Evolutionary conservation across 2,888 invertebrate species (phyloP).

Genomic region (Nesidiocoris tenuis): DNA sequence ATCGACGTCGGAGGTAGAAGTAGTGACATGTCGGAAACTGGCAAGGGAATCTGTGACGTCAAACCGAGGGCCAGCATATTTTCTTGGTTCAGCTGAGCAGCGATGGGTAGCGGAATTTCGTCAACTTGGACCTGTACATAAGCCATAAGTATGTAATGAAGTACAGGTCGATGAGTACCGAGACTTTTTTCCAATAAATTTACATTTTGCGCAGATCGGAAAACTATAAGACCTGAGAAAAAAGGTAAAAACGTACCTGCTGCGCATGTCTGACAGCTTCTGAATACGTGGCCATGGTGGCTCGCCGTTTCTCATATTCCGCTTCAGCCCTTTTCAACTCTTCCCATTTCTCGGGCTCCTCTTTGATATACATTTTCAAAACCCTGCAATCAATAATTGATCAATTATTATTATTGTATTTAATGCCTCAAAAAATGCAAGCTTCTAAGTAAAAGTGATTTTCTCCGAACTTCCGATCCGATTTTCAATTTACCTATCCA

Average conservation of each 20-base stretch:
- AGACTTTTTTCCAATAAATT: background rate
- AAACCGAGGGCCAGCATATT: conserved; percentile 52
- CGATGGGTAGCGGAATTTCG: conserved; percentile 83
- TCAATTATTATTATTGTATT: too few relatives aligned
- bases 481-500: conserved; percentile 68
- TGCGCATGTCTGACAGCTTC: conserved; percentile 95
- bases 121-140: conserved; percentile 64
- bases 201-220: background rate
- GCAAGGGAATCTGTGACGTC: conserved; percentile 60
- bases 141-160: too few relatives aligned
- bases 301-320: conserved; percentile 87
- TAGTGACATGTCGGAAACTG: conserved; percentile 51
- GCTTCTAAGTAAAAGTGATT: too few relatives aligned
- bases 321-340: conserved; percentile 87
- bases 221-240: background rate
- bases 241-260: too few relatives aligned
- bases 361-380: conserved; percentile 63
- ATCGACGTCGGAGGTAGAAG: conserved; percentile 65
- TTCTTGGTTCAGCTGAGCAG: conserved; percentile 52
- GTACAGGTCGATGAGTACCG: too few relatives aligned
- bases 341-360: conserved; percentile 91
- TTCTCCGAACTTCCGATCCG: too few relatives aligned
- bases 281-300: conserved; percentile 85
- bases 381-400: conserved; percentile 26
- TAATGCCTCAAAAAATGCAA: background rate